Evolutionary conservation across 2,113 vertebrate species (phyloP), one percentile per base, ranked within the genome.

Genomic region (Ia io): DNA sequence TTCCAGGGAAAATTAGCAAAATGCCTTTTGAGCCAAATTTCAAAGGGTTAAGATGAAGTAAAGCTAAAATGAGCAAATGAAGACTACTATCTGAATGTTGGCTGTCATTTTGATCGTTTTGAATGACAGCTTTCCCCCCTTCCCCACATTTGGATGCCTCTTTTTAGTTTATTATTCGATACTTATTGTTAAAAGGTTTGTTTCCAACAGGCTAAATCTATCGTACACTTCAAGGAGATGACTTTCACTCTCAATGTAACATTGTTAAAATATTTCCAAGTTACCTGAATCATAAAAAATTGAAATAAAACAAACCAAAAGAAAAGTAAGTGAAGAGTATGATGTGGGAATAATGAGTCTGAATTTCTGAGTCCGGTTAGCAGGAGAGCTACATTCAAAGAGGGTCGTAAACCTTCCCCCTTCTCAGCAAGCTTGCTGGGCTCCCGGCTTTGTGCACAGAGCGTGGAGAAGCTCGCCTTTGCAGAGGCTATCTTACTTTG

Each of bases 401-500:
- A 88, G 9, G 8, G 61, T 12, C 10, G 1, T 49, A 20, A 70
- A 32, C 23, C 23, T 90, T 77, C 74, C 65, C 63, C 63, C 89
- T 42, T 73, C 88, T 61, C 53, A 92, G 85, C 32, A 30, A 89
- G 35, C 28, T 73, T 18, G 14, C 20, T 18, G 35, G 82, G n/a
- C 51, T 56, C 22, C 70, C 59, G n/a, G 59, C n/a, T 9, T n/a
- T 16, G 3, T 25, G 40, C 40, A 56, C 69, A 28, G 56, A 77
- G 22, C 49, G 42, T 30, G 18, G 61, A 73, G 51, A 71, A 28
- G 51, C 56, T 49, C 87, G 53, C 63, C 83, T 69, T 89, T 92
- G 35, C 25, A 80, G 79, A 93, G 91, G 9, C 84, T 95, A 90
- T 91, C 77, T 84, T 87, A 96, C 92, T 93, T 90, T 49, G 53